Evolutionary conservation across 2,888 invertebrate species (phyloP).

Genomic region (Endotricha flammealis): DNA sequence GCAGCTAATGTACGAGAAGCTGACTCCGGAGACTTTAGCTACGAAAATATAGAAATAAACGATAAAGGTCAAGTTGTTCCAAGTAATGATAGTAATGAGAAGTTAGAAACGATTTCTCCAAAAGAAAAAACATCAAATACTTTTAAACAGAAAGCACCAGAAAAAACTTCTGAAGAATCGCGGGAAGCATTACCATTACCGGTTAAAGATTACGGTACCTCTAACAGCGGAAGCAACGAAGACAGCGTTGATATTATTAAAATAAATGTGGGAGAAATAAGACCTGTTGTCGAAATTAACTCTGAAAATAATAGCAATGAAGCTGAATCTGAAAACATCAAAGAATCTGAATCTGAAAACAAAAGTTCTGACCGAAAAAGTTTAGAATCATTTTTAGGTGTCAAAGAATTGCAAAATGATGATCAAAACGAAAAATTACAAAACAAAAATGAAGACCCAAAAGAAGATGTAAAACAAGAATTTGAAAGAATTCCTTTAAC

Average conservation of each 20-base stretch:
- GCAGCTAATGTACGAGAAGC: conserved; percentile 37
- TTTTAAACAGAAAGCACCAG: conserved; percentile 16
- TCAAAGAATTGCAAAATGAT: conserved; percentile 24
- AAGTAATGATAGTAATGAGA: conserved; percentile 29
- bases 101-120: conserved; percentile 26
- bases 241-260: conserved; percentile 32
- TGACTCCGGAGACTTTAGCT: conserved; percentile 46
- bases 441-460: conserved; percentile 19
- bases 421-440: conserved; percentile 32
- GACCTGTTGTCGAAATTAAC: conserved; percentile 62
- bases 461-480: conserved; percentile 55
- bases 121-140: conserved; percentile 25
- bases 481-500: conserved; percentile 68
- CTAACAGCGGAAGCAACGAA: conserved; percentile 24
- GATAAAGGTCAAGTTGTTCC: conserved; percentile 39
- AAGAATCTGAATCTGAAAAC: conserved; percentile 24
- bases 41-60: conserved; percentile 43
- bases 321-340: conserved; percentile 26
- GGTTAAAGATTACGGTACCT: conserved; percentile 20
- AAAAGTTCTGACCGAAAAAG: conserved; percentile 29
- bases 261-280: conserved; percentile 58
- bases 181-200: conserved; percentile 19
- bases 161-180: conserved; percentile 15
- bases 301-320: conserved; percentile 40
- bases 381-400: conserved; percentile 38